Conservation (phyloP, 2,888 invertebrate genomes). For the Rosalia funebris region DNA sequence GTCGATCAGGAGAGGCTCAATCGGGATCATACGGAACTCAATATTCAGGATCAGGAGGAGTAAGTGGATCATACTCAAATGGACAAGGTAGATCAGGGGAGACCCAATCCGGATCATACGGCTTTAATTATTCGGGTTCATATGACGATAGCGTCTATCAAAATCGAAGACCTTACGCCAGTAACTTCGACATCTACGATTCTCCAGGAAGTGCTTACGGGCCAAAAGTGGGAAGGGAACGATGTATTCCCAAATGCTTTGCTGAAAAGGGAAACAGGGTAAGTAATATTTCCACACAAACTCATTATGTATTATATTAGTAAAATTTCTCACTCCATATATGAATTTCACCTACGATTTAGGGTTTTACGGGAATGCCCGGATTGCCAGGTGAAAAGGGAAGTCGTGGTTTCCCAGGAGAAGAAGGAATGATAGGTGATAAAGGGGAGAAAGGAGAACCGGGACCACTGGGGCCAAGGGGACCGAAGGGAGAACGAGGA, state of each 20-base stretch:
- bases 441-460: constrained; percentile 91
- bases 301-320: neutral
- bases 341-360: too few species aligned
- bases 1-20: constrained; percentile 19
- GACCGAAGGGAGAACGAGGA: constrained; percentile 87
- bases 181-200: constrained; percentile 66
- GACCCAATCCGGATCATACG: constrained; percentile 17
- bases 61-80: constrained; percentile 22
- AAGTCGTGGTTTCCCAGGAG: constrained; percentile 81
- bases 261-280: constrained; percentile 88
- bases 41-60: constrained; percentile 28
- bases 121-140: constrained; percentile 58
- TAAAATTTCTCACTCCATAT: too few species aligned
- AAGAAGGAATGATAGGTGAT: constrained; percentile 85
- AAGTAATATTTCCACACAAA: constrained; percentile 16
- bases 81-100: neutral
- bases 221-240: constrained; percentile 69
- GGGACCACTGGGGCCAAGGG: constrained; percentile 83
- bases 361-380: constrained; percentile 79
- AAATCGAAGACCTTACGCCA: constrained; percentile 58
- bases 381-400: constrained; percentile 82
- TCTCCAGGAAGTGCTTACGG: constrained; percentile 63
- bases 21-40: constrained; percentile 19
- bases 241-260: constrained; percentile 86
- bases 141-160: constrained; percentile 55